Evolutionary conservation across 2,797 vertebrate species (phyloP), one percentile per base, ranked within the genome.

Genomic region (Premnoplex brunnescens): DNA sequence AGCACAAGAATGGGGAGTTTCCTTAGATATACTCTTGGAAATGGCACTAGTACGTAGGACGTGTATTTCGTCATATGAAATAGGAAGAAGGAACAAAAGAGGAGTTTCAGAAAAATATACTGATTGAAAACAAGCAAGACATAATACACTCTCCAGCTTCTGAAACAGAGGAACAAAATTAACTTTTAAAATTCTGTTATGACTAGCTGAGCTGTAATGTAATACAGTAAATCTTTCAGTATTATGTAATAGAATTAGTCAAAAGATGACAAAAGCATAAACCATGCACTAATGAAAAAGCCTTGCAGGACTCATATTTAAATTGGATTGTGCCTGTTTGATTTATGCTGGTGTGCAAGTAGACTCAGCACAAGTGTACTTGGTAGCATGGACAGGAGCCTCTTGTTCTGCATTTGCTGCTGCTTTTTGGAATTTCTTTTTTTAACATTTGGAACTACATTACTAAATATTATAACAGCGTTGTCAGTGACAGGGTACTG

Each of bases 191-290:
- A 93, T 91, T 95, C 86, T 85, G 62, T 89, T 93, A 71, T 79
- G 94, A 91, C 78, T 91, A 88, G 64, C 89, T 3, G 16, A 93
- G 79, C 85, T 79, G 37, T 91, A 95, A 91, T 77, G 55, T 72
- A 91, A 63, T 80, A 46, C 6, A 91, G 67, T 93, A 95, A 91
- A 90, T 95, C 88, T 85, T 58, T 86, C 85, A 82, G 93, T 62
- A 20, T 95, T 95, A 89, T 85, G 60, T 94, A 95, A 94, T 93
- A 91, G 86, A 95, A 93, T 96, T 87, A 95, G 89, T 95, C 74
- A 87, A 93, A 96, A 95, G 56, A 91, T 95, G 95, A 93, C 85
- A 96, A 91, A 91, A 96, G 62, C 62, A 94, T 94, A 92, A 96
- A 88, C 88, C 87, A 56, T 68, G 46, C 46, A n/a, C 66, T 95